These are phyloP conservation scores for Halyomorpha halys DNA, from an alignment of 1,140 invertebrate species.

Conservation along the genomic window DNA sequence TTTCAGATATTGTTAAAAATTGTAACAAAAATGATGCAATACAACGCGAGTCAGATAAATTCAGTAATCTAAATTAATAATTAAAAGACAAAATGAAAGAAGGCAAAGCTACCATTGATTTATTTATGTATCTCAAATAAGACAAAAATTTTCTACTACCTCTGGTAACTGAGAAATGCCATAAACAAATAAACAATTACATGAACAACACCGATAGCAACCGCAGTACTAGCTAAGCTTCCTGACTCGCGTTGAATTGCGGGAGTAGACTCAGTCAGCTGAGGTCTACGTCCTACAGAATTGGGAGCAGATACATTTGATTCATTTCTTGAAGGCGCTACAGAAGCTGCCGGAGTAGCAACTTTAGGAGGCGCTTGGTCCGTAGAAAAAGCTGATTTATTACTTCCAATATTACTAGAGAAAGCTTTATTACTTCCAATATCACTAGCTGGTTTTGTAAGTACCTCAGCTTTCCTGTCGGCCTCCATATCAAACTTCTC, in stretches of 20 bases:
- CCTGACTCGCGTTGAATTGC: neutral
- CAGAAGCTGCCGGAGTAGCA: neutral
- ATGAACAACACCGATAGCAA: constrained; percentile 16
- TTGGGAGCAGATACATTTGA: neutral
- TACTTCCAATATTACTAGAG: neutral
- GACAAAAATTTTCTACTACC: neutral
- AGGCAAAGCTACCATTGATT: constrained; percentile 21
- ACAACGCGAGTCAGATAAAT: neutral
- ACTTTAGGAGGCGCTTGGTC: neutral
- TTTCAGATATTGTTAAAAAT: neutral
- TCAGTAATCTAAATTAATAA: too few relatives aligned
- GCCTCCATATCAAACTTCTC: constrained; percentile 14
- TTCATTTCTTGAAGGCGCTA: too few relatives aligned
- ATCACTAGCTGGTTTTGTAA: neutral
- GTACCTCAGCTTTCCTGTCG: constrained; percentile 20
- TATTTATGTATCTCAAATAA: constrained; percentile 21
- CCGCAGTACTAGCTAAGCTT: neutral
- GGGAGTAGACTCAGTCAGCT: neutral
- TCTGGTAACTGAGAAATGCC: constrained; percentile 13
- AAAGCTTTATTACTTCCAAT: neutral
- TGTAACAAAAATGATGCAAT: neutral
- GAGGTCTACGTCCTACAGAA: neutral
- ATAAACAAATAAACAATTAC: constrained; percentile 28
- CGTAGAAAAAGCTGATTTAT: too few relatives aligned
- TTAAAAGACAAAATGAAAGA: constrained; percentile 7